Conservation (phyloP, 1,140 invertebrate species). For the Drosophila oshimai region DNA sequence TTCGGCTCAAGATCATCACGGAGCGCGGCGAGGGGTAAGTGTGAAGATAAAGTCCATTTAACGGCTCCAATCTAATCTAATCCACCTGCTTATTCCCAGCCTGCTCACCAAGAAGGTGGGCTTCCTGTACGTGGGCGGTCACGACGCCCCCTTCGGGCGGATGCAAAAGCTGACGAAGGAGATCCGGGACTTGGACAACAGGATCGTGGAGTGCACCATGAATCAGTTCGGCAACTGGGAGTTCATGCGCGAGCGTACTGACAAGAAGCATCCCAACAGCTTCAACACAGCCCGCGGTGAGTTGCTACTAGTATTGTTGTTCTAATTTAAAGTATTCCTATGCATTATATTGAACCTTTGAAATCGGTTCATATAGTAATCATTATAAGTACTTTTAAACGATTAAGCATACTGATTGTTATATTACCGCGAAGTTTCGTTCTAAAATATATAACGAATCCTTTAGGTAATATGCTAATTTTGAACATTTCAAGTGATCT, state of each 20-base stretch:
- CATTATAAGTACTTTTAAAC: too few species aligned
- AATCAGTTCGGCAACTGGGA: conserved; percentile 90
- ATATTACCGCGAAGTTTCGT: too few species aligned
- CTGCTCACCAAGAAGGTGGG: conserved; percentile 86
- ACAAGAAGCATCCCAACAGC: conserved; percentile 98
- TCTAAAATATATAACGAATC: too few species aligned
- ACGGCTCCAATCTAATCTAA: neutral
- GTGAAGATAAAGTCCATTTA: neutral
- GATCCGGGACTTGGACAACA: conserved; percentile 92
- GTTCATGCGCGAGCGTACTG: conserved; percentile 97
- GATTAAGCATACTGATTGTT: too few species aligned
- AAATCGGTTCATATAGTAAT: too few species aligned
- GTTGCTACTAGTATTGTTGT: too few species aligned
- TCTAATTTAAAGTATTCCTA: too few species aligned
- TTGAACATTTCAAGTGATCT: too few species aligned
- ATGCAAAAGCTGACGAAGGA: conserved; percentile 90
- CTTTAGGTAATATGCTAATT: too few species aligned
- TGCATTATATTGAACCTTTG: too few species aligned
- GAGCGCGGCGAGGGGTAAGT: conserved; percentile 87
- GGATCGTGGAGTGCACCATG: conserved; percentile 98
- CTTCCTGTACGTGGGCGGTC: conserved; percentile 91
- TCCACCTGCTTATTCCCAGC: conserved; percentile 52
- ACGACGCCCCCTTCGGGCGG: conserved; percentile 85
- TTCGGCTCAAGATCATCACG: conserved; percentile 91
- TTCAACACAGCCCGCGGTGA: conserved; percentile 90